Percentiles rank a stretch among this genome's conserved stretches.
These are phyloP conservation scores for Chrysomela aeneicollis DNA, from an alignment of 2,888 invertebrate species.

Conservation along the genomic window DNA sequence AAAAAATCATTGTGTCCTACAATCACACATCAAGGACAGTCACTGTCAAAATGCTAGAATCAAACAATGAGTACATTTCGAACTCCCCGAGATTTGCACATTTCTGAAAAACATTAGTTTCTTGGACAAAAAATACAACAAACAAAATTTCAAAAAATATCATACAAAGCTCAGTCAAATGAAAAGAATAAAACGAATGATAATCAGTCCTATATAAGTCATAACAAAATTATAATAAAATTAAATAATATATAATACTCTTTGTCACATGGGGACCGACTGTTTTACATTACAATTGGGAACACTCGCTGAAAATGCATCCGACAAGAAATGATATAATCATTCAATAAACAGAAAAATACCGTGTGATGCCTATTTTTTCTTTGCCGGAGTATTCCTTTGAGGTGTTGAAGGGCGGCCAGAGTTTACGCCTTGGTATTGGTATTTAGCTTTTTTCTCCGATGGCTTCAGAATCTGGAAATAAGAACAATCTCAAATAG, in stretches of 20 bases:
- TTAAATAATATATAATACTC: slow-evolving; percentile 49
- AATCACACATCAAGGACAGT: too few species aligned
- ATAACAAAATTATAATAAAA: slow-evolving; percentile 43
- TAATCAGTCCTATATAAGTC: slow-evolving; percentile 34
- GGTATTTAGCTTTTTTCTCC: slow-evolving; percentile 99
- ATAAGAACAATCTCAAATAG: too few species aligned
- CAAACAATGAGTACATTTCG: too few species aligned
- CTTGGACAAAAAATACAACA: neutral
- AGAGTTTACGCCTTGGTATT: slow-evolving; percentile 89
- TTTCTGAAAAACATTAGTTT: neutral
- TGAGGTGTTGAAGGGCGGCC: slow-evolving; percentile 87
- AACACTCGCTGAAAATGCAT: slow-evolving; percentile 43
- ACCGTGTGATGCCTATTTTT: slow-evolving; percentile 64
- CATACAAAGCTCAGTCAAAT: slow-evolving; percentile 27
- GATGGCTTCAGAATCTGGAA: slow-evolving; percentile 96
- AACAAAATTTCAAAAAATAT: slow-evolving; percentile 17
- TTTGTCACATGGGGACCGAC: slow-evolving; percentile 44
- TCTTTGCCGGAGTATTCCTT: slow-evolving; percentile 72
- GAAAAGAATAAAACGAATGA: slow-evolving; percentile 26
- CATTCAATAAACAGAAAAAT: slow-evolving; percentile 30
- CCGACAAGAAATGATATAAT: slow-evolving; percentile 35
- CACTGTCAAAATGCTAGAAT: too few species aligned
- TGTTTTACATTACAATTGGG: slow-evolving; percentile 43
- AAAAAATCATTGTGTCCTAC: too few species aligned
- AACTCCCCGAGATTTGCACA: neutral